Conservation (phyloP, 2,113 vertebrate species). For the Lepus timidus region DNA sequence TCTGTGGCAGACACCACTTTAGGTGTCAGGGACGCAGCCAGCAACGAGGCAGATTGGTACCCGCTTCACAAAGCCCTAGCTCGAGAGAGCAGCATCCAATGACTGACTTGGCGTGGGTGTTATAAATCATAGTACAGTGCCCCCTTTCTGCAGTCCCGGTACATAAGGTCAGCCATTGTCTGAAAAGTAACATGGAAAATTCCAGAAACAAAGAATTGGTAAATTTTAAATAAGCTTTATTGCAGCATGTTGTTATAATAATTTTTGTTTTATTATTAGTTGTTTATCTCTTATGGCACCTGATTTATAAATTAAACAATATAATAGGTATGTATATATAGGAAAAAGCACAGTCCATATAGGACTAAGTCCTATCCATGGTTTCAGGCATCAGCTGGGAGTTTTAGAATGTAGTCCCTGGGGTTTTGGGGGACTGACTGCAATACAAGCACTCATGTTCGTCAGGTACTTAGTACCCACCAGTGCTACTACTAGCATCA, state of each 20-base stretch:
- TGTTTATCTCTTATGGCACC: neutral
- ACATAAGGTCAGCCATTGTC: neutral
- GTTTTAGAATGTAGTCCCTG: neutral
- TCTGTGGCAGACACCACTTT: neutral
- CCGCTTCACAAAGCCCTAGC: neutral
- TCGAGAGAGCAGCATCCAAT: no score
- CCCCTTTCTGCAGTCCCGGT: neutral
- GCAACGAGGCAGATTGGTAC: neutral
- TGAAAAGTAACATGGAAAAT: neutral
- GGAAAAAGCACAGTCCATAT: neutral
- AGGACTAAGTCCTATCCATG: neutral
- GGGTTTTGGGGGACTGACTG: no score
- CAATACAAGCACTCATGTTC: no score
- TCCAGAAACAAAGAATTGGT: neutral
- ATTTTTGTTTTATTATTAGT: neutral
- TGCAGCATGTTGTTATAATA: neutral
- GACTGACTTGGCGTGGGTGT: neutral
- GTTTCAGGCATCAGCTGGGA: neutral
- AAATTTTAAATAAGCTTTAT: neutral
- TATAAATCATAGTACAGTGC: neutral
- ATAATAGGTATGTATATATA: neutral
- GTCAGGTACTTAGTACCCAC: rapidly evolving
- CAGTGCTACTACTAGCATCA: neutral
- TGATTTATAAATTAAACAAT: neutral
- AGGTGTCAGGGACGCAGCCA: neutral